Conservation (phyloP, 1,140 invertebrate species). For the Ruditapes philippinarum region DNA sequence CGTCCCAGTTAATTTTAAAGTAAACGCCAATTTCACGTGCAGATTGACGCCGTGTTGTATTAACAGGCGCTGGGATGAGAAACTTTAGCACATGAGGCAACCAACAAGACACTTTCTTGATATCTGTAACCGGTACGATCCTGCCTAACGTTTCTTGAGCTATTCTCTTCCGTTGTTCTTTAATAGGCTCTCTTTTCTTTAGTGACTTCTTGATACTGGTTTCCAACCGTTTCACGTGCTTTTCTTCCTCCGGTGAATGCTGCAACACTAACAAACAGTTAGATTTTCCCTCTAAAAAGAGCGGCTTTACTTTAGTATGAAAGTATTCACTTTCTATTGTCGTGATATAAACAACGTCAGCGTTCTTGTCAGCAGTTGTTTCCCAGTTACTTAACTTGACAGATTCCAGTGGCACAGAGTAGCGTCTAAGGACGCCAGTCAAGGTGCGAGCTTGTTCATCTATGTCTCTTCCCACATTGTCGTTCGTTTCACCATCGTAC, state of each 20-base stretch:
- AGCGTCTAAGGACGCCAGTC: neutral
- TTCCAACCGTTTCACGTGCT: neutral
- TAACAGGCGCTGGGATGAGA: neutral
- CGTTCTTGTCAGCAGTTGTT: neutral
- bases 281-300: neutral
- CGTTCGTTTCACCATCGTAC: neutral
- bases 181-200: neutral
- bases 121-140: neutral
- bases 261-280: neutral
- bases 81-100: neutral
- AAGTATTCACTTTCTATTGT: neutral
- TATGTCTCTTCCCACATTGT: neutral
- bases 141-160: neutral
- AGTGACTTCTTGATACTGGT: neutral
- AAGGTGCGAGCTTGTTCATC: neutral
- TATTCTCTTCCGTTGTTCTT: neutral
- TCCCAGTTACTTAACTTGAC: neutral
- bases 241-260: neutral
- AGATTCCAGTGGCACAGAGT: neutral
- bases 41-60: neutral
- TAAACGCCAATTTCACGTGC: neutral
- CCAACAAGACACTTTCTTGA: neutral
- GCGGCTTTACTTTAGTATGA: neutral
- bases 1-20: neutral
- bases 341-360: neutral